Conservation (phyloP, 2,797 vertebrate species). For the Brachymystax lenok region DNA sequence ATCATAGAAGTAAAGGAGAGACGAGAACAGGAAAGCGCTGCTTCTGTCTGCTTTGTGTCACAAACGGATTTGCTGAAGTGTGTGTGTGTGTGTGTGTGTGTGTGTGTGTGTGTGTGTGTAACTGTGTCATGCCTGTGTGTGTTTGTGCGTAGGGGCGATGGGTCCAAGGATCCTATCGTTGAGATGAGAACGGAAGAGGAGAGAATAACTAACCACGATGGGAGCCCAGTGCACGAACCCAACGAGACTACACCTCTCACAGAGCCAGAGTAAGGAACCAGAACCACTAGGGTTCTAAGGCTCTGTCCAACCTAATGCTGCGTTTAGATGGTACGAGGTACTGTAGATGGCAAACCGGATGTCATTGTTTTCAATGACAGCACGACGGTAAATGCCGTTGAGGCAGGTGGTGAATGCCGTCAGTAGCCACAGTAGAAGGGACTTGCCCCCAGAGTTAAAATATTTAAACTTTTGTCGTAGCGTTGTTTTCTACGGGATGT, state of each 20-base stretch:
- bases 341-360: no score
- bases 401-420: no score
- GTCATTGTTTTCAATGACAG: no score
- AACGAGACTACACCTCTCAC: constrained; percentile 87
- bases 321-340: no score
- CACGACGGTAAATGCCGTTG: no score
- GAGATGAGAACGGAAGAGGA: constrained; percentile 85
- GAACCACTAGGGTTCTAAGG: not conserved
- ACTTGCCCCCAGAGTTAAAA: no score
- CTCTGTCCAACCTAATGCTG: not conserved
- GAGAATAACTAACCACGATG: constrained; percentile 82
- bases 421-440: no score
- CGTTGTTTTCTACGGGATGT: no score
- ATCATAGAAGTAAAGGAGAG: constrained; percentile 39
- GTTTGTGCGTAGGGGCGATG: constrained; percentile 77
- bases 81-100: constrained; percentile 37
- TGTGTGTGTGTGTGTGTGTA: constrained; percentile 30
- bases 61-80: constrained; percentile 19
- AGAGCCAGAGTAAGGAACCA: constrained; percentile 82
- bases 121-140: constrained; percentile 15
- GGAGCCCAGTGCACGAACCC: constrained; percentile 84
- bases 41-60: constrained; percentile 38
- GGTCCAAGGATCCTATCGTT: constrained; percentile 86
- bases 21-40: constrained; percentile 9
- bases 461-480: no score